Percentiles rank a stretch among this genome's conserved stretches.
Conservation (phyloP, 2,888 invertebrate genomes). For the Heliconius charithonia region DNA sequence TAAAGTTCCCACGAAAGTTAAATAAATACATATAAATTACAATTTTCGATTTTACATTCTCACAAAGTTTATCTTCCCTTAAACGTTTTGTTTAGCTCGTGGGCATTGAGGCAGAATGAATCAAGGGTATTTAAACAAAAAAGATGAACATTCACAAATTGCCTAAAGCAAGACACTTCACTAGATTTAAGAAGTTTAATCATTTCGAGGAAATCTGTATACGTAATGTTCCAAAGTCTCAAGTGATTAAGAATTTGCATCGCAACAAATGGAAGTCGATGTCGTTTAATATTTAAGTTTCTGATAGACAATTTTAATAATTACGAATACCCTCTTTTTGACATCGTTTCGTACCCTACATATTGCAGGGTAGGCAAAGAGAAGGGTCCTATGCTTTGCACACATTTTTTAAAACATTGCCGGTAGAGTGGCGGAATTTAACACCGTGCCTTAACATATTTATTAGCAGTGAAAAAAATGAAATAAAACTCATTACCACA, state of each 20-base stretch:
- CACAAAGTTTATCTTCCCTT: background rate
- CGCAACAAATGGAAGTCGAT: background rate
- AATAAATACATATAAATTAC: background rate
- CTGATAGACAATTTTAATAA: background rate
- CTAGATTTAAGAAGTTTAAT: constrained; percentile 2
- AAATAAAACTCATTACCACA: background rate
- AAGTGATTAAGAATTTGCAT: constrained; percentile 16
- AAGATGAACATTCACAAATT: constrained; percentile 3
- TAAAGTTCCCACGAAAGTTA: too few species aligned
- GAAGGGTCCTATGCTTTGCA: too few species aligned
- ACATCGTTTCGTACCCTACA: background rate
- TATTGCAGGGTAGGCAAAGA: background rate
- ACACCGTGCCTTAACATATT: too few species aligned
- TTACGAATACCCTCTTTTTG: background rate
- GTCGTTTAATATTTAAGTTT: background rate
- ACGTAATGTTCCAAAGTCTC: background rate
- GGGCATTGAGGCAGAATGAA: background rate
- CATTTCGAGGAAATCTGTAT: background rate
- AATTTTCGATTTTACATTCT: background rate
- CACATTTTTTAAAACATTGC: too few species aligned
- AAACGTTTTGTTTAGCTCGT: too few species aligned
- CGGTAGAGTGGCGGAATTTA: too few species aligned
- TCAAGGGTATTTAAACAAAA: background rate
- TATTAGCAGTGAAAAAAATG: too few species aligned
- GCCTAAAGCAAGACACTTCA: background rate